Percentiles rank a stretch among this genome's conserved stretches.
Evolutionary conservation across 2,113 vertebrate species (phyloP).

Genomic region (Protobothrops flavoviridis): DNA sequence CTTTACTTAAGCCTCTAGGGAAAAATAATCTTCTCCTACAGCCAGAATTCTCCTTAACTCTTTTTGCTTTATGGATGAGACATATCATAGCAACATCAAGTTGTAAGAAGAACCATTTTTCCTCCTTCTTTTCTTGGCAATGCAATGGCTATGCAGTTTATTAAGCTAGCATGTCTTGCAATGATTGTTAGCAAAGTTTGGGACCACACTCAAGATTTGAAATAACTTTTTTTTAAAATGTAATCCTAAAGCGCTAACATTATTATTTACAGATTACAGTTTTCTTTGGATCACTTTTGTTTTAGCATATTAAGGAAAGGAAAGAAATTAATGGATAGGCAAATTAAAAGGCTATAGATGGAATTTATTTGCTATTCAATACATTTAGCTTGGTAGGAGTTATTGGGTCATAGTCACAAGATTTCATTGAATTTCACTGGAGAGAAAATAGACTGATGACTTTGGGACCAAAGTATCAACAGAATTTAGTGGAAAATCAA

Average conservation of each 20-base stretch:
- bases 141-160: background rate
- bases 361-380: background rate
- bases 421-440: background rate
- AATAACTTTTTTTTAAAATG: background rate
- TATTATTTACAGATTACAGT: background rate
- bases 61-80: background rate
- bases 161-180: background rate
- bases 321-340: background rate
- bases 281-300: background rate
- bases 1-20: background rate
- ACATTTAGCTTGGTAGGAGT: background rate
- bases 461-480: background rate
- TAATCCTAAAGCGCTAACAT: background rate
- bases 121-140: background rate
- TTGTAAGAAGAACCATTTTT: background rate
- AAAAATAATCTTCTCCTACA: background rate
- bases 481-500: background rate
- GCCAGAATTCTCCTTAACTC: background rate
- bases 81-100: background rate
- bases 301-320: background rate
- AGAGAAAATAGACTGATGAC: background rate
- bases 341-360: background rate
- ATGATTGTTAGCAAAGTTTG: background rate
- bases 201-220: background rate
- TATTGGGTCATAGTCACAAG: background rate